Evolutionary conservation across 1,140 invertebrate species (phyloP).

Genomic region (Camponotus vicinus): DNA sequence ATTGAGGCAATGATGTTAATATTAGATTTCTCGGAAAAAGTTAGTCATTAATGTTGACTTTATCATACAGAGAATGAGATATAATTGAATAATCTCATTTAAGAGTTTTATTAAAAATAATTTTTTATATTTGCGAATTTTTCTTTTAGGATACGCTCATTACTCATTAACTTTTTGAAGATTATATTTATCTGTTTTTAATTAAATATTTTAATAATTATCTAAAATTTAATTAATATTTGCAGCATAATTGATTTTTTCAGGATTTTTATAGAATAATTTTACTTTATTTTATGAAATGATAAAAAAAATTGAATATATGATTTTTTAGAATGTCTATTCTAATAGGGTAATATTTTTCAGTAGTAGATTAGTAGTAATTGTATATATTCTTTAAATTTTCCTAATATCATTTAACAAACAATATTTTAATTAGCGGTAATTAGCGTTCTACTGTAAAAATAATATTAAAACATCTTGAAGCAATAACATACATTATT

Average conservation of each 20-base stretch:
- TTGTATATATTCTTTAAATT: not conserved
- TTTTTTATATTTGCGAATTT: constrained; percentile 6
- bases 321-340: not conserved
- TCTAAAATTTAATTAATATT: not conserved
- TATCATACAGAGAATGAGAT: not conserved
- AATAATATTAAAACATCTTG: not conserved
- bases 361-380: not conserved
- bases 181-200: not conserved
- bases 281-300: not conserved
- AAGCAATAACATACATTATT: not conserved
- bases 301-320: not conserved
- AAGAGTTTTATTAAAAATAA: not conserved
- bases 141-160: not conserved
- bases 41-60: constrained; percentile 6
- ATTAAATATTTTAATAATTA: not conserved
- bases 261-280: not conserved
- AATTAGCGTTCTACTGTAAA: not conserved
- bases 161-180: not conserved
- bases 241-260: not conserved
- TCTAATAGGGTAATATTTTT: constrained; percentile 1
- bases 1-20: constrained; percentile 53
- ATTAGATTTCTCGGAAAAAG: constrained; percentile 24
- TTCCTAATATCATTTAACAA: not conserved
- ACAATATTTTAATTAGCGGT: not conserved
- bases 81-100: constrained; percentile 12